Base-by-base conservation (phyloP, 2,797 vertebrate genomes). In the Calcarius lapponicus region DNA sequence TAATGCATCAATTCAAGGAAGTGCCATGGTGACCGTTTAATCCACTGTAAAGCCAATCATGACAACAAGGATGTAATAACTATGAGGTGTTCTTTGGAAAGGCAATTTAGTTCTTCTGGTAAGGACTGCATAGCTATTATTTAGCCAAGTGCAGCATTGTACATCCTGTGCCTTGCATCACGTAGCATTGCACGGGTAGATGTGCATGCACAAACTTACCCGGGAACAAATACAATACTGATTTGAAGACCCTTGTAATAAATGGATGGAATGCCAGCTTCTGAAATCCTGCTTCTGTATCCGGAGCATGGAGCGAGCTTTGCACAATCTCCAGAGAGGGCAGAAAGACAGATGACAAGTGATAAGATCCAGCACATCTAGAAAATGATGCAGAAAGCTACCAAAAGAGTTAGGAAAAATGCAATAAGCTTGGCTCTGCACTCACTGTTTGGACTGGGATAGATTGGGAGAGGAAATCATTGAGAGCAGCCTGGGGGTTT, bases 131-230 rank as follows among this genome's bases (percentile, higher is more conserved):
- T n/a, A 36, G 10, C 16, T 75, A 1, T 61, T 56, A 78, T n/a
- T 90, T 75, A 73, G 32, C 38, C 22, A 48, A n/a, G 9, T 8
- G 26, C 61, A 61, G 21, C 32, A 57, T 6, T 57, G 34, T 32
- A 47, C 21, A 43, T 34, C 48, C 36, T 51, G 50, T 76, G 43
- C 50, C 54, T 48, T 50, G 16, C 28, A 26, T 58, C 31, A 66
- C 0, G 0, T 25, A 28, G 28, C 21, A 21, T 62, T 62, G 31
- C 69, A 53, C 21, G 13, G 47, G 32, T 71, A 34, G 5, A 15
- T 18, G 21, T 50, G 28, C 43, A 4, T 21, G 12, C 3, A 2
- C 21, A 14, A 21, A 12, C 42, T 80, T 67, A 34, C 14, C n/a
- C 54, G 9, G 34, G 21, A 69, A 42, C 26, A 64, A 65, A 72